A percentile compares a stretch with the other conserved stretches of the same genome.
These are phyloP conservation scores for Clepsis dumicolana DNA, from an alignment of 2,888 invertebrate species.

Conservation along the genomic window DNA sequence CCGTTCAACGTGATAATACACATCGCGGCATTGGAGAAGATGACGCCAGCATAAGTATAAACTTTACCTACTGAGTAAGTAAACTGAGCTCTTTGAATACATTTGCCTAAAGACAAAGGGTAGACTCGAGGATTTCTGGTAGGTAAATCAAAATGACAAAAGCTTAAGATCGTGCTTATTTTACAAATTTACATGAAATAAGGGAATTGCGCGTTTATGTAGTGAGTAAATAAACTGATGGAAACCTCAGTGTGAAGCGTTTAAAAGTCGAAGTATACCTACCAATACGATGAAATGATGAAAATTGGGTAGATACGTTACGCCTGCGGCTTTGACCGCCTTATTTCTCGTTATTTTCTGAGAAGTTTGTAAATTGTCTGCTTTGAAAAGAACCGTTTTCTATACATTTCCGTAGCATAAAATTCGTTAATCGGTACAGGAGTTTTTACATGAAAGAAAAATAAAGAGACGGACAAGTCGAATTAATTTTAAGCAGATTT, in stretches of 20 bases:
- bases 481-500: no score
- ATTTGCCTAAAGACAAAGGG: conserved; percentile 22
- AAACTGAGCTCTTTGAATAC: conserved; percentile 17
- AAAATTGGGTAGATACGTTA: neutral
- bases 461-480: neutral
- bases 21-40: neutral
- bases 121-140: neutral
- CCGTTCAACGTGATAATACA: conserved; percentile 13
- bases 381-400: neutral
- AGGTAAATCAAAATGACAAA: conserved; percentile 30
- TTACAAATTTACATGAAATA: conserved; percentile 23
- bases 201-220: neutral
- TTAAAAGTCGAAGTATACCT: neutral
- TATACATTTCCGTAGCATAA: neutral
- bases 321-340: neutral
- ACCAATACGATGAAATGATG: neutral
- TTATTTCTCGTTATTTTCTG: neutral
- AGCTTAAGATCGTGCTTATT: conserved; percentile 20
- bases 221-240: neutral
- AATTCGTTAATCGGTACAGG: neutral
- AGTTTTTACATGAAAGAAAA: neutral
- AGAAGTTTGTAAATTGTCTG: neutral
- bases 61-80: conserved; percentile 6
- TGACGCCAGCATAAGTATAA: conserved; percentile 12
- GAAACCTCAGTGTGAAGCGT: neutral